Conservation (phyloP, 2,797 vertebrate species). For the Sciaenops ocellatus region DNA sequence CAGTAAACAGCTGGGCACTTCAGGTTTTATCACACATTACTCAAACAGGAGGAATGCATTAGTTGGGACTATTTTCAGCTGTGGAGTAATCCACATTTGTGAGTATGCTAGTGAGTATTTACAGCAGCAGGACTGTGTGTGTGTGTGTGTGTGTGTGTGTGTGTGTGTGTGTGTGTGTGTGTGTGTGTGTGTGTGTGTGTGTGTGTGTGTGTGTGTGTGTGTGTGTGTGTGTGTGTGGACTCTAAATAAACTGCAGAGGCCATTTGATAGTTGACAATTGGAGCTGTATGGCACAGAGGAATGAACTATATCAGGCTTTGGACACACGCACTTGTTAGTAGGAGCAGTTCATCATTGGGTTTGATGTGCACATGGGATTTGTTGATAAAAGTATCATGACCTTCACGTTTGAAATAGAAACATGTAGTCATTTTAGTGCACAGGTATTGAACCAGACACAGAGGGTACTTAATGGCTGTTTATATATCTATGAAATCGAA, state of each 20-base stretch:
- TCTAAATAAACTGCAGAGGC: no score
- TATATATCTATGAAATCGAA: no score
- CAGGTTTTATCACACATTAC: not conserved
- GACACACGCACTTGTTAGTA: not conserved
- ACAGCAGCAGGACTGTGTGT: no score
- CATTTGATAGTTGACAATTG: not conserved
- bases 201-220: no score
- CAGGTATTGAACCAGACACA: no score
- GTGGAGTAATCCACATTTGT: not conserved
- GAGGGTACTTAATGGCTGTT: no score
- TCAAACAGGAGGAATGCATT: not conserved
- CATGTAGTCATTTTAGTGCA: not conserved
- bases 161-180: no score
- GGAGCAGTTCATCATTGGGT: not conserved
- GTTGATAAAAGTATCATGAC: not conserved
- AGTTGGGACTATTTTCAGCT: not conserved
- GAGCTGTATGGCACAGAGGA: not conserved
- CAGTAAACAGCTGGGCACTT: no score
- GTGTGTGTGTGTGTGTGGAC: no score
- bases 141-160: no score
- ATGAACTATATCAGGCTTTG: no score
- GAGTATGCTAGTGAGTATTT: not conserved
- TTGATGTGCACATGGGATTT: not conserved
- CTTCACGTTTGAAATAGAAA: not conserved
- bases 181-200: no score